Base-by-base conservation (phyloP, 2,797 vertebrate species). In the Labroides dimidiatus region DNA sequence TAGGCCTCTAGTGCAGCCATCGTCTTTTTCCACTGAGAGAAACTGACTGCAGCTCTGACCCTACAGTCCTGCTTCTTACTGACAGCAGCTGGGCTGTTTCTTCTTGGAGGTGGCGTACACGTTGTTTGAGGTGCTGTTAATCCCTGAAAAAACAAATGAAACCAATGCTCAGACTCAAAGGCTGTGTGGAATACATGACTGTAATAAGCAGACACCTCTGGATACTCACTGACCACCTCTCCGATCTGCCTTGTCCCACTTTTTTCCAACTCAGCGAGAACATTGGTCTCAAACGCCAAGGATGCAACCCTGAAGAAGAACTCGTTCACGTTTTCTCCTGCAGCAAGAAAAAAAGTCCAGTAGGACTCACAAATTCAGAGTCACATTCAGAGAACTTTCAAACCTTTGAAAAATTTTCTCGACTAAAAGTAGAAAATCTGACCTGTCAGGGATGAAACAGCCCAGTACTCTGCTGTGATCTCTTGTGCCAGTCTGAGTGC, bases 241-340 rank as follows among this genome's bases (percentile, higher is more conserved):
- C 96, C 97, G 3, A 98, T 97, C 74, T 92, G 93, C 74, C 95
- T 94, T 10, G 94, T 80, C 13, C 90, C 94, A 0, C 95, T 95
- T 81, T 95, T 97, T 93, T 99, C 98, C 90, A 99, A 82, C 91
- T 99, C 98, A 0, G 96, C 95, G 37, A 97, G 86, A 14, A 99
- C 96, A 0, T 94, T 97, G 67, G 87, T 91, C 90, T 99, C 98
- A 0, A 99, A 99, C 0, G 96, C 96, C 87, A 98, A 72, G 0
- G 97, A 96, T 0, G 98, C 96, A 75, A 99, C 95, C 0, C 98
- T 95, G 85, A 98, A 99, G 91, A 99, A 99, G 85, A 99, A 99
- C 79, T 98, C 96, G 42, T 87, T 92, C 66, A 99, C 96, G 0
- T 97, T 98, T 90, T 98, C 97, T n/a, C 97, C 98, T 99, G 74